Base-by-base conservation (phyloP, 1,140 invertebrate species). In the Philopotamus ludificatus region DNA sequence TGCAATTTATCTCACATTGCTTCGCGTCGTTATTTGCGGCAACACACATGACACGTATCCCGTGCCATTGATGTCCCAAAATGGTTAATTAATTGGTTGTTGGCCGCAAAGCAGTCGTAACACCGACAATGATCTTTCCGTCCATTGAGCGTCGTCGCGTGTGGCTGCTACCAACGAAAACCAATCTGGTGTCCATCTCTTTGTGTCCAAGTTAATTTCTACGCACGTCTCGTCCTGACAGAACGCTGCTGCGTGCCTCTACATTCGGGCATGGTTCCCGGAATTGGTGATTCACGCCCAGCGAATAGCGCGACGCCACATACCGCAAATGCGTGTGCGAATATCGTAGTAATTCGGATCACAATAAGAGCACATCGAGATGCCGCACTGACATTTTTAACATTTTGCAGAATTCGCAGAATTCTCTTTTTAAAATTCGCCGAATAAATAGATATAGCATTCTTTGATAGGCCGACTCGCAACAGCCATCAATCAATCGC, bases 121-220 rank as follows among this genome's bases (percentile, higher is more conserved):
- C n/a, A n/a, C 34, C n/a, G 34, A 15, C 44, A 12, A 20, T 47
- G 44, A 47, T 47, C 44, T 47, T 47, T 47, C 44, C 44, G 10
- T 8, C 18, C 44, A 47, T 47, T 47, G 44, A 47, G 18, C 7
- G 4, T 3, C 10, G 8, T 47, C 10, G 34, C 15, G 44, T 12
- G 10, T 20, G 10, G 10, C 44, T n/a, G 44, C 18, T n/a, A 8
- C n/a, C 34, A n/a, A 39, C 34, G 34, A n/a, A 39, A 39, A n/a
- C 34, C n/a, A 8, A n/a, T 39, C n/a, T 39, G 34, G 7, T 7
- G 12, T 34, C 28, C 4, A 34, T 34, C 28, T 34, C 28, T 34
- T 8, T 20, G 10, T 20, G 44, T 8, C 15, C n/a, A n/a, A 16
- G 44, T 20, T 47, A 47, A 47, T 47, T 47, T 16, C 18, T 20